phyloP scores from a whole-genome alignment of 2,888 invertebrate species.

The Tachina lurida region DNA sequence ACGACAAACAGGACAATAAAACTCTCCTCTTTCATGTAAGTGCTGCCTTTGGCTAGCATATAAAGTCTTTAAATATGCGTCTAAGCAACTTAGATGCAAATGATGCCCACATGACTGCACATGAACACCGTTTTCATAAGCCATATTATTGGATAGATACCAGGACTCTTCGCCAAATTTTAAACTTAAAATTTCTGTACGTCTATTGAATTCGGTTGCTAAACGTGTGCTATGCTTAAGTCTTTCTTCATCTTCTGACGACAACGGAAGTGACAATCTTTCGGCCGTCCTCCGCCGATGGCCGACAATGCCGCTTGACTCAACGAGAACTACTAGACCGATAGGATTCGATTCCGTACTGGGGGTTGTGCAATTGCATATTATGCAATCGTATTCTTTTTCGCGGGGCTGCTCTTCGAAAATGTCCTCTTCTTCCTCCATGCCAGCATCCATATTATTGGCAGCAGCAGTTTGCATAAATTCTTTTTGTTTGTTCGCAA shows the following conservation, averaged over 20 bases:
- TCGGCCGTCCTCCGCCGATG: constrained; percentile 85
- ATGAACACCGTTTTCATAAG: constrained; percentile 96
- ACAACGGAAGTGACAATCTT: constrained; percentile 85
- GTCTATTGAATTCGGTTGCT: constrained; percentile 89
- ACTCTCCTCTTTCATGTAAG: constrained; percentile 92
- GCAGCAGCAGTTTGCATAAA: constrained; percentile 93
- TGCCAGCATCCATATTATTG: constrained; percentile 83
- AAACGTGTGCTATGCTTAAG: constrained; percentile 86
- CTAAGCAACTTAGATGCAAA: constrained; percentile 96
- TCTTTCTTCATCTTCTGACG: constrained; percentile 86
- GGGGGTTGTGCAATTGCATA: constrained; percentile 95
- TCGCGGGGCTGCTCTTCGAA: constrained; percentile 85
- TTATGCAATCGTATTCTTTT: constrained; percentile 96
- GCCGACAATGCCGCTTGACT: constrained; percentile 94
- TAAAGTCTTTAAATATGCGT: constrained; percentile 94
- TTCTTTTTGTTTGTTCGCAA: constrained; percentile 94
- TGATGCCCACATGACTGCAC: constrained; percentile 98
- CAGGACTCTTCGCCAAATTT: constrained; percentile 92
- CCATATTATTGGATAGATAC: constrained; percentile 90
- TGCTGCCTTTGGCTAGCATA: constrained; percentile 90
- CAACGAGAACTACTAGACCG: constrained; percentile 93
- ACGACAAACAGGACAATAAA: constrained; percentile 96
- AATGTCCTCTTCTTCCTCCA: constrained; percentile 85
- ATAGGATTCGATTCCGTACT: constrained; percentile 93
- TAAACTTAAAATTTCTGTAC: constrained; percentile 89